phyloP scores from a whole-genome alignment of 1,140 invertebrate species.

The Tetraneura akinire region DNA sequence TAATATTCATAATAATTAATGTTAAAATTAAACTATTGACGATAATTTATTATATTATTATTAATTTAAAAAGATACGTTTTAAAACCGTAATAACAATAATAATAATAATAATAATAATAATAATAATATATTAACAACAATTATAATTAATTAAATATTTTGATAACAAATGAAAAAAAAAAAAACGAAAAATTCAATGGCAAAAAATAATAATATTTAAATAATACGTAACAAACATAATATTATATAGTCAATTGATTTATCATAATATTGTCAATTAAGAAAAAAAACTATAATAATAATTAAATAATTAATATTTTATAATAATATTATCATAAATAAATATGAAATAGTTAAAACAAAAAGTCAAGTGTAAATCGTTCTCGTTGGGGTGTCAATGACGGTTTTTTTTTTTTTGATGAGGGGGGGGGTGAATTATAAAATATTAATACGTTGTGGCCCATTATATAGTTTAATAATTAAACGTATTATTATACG shows the following conservation, averaged over 20 bases:
- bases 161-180: conserved; percentile 50
- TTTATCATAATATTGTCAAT: conserved; percentile 45
- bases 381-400: background rate
- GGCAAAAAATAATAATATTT: conserved; percentile 45
- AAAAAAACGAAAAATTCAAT: conserved; percentile 45
- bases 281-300: conserved; percentile 31
- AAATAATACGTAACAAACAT: conserved; percentile 51
- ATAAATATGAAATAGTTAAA: conserved; percentile 39
- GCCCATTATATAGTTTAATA: conserved; percentile 38
- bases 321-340: conserved; percentile 25
- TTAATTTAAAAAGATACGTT: conserved; percentile 48
- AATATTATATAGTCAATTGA: conserved; percentile 37
- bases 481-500: background rate
- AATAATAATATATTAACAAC: conserved; percentile 42
- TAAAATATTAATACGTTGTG: conserved; percentile 15
- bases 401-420: background rate
- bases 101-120: conserved; percentile 31
- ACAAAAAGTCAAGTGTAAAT: conserved; percentile 16
- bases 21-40: conserved; percentile 46
- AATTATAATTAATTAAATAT: conserved; percentile 50
- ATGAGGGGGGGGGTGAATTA: background rate
- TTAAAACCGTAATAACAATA: conserved; percentile 44
- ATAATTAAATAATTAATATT: conserved; percentile 30
- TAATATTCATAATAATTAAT: conserved; percentile 27
- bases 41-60: conserved; percentile 45